Conservation (phyloP, 2,888 invertebrate species). For the Orchesellides sinensis region DNA sequence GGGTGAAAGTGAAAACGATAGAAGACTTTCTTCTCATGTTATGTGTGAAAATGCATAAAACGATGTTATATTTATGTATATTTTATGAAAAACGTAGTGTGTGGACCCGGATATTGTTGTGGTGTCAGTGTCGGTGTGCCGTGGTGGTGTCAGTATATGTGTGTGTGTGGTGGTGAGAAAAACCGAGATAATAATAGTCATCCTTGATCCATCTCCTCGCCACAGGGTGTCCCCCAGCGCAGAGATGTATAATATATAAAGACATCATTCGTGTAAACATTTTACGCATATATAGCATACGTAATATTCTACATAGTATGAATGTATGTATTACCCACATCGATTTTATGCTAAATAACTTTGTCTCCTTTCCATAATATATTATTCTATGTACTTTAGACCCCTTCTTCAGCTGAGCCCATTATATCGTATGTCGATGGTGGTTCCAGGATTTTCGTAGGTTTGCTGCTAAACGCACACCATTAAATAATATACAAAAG, state of each 20-base stretch:
- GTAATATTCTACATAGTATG: no score
- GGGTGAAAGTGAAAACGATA: no score
- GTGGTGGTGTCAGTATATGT: slow-evolving; percentile 42
- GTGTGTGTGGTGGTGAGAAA: no score
- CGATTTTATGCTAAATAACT: slow-evolving; percentile 75
- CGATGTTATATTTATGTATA: neutral
- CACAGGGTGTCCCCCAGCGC: slow-evolving; percentile 54
- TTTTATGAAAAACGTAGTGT: neutral
- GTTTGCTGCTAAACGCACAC: no score
- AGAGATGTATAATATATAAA: slow-evolving; percentile 33
- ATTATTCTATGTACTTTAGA: slow-evolving; percentile 7
- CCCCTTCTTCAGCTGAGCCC: no score
- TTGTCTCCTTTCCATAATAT: slow-evolving; percentile 42
- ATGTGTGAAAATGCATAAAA: neutral
- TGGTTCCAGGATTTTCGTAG: no score
- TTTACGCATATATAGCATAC: neutral
- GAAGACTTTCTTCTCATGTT: neutral
- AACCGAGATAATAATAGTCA: slow-evolving; percentile 56
- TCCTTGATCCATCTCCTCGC: slow-evolving; percentile 58
- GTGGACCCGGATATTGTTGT: neutral
- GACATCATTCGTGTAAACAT: neutral
- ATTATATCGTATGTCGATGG: no score
- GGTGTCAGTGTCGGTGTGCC: slow-evolving; percentile 13
- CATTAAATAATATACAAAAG: no score
- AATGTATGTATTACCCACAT: no score